These are phyloP conservation scores for Sebastes minor DNA, from an alignment of 2,797 vertebrate species.

Conservation along the genomic window DNA sequence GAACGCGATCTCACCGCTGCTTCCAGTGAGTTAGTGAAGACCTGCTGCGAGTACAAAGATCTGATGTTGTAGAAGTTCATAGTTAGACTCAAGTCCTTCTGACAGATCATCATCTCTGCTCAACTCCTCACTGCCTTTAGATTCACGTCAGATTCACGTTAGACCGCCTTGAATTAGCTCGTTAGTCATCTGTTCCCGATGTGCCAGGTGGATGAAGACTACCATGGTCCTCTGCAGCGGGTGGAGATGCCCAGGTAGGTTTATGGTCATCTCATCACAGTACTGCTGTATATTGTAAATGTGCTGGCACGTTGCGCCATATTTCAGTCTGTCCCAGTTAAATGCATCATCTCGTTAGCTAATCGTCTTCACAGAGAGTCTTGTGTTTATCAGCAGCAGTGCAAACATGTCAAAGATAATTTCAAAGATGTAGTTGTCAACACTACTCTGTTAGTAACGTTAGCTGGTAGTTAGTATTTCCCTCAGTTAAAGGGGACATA, in stretches of 20 bases:
- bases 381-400: neutral
- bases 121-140: neutral
- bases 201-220: constrained; percentile 82
- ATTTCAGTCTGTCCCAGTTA: neutral
- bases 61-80: too few species aligned
- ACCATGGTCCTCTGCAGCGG: constrained; percentile 43
- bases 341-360: neutral
- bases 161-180: neutral
- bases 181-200: constrained; percentile 35
- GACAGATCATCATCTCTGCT: neutral
- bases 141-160: too few species aligned
- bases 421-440: too few species aligned
- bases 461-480: too few species aligned
- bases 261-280: too few species aligned
- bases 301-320: neutral
- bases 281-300: neutral
- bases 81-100: neutral
- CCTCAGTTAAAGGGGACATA: too few species aligned
- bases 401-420: too few species aligned
- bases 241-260: constrained; percentile 55
- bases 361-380: neutral
- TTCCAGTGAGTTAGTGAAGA: neutral
- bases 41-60: neutral
- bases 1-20: neutral
- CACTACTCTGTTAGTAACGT: too few species aligned